Evolutionary conservation across 2,888 invertebrate species (phyloP).

Genomic region (Xestia xanthographa): DNA sequence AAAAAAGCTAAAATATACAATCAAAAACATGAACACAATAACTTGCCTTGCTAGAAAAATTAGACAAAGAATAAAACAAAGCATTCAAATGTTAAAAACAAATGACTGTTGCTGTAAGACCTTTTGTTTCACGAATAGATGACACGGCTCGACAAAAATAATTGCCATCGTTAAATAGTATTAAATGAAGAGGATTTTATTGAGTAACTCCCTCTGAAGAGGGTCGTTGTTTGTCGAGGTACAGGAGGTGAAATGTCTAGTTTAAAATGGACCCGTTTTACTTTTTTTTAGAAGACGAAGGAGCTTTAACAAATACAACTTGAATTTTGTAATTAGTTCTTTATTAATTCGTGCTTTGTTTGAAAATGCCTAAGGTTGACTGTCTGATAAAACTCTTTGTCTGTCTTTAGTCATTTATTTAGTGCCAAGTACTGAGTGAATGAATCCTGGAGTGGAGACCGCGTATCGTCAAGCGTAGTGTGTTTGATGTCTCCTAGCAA

Average conservation of each 20-base stretch:
- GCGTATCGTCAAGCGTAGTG: no score
- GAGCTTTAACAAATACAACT: neutral
- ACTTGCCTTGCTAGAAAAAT: neutral
- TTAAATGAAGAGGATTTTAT: constrained; percentile 65
- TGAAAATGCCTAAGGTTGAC: neutral
- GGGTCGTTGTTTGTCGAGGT: constrained; percentile 32
- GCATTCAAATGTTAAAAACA: constrained; percentile 42
- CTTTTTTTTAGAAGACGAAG: neutral
- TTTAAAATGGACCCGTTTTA: constrained; percentile 11
- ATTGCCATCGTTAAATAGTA: constrained; percentile 74
- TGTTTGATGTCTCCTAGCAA: neutral
- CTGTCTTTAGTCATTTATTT: neutral
- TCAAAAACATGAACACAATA: neutral
- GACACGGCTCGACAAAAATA: constrained; percentile 69
- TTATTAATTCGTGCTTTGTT: neutral
- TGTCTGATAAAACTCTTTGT: neutral
- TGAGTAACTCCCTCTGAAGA: constrained; percentile 54
- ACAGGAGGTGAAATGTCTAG: constrained; percentile 22
- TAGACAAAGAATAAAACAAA: constrained; percentile 23
- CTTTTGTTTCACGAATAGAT: constrained; percentile 59
- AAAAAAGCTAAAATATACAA: neutral
- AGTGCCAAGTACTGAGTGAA: neutral
- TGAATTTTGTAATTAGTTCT: neutral
- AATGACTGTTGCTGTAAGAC: constrained; percentile 44
- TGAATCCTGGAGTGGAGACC: neutral